Percentiles rank a stretch among this genome's conserved stretches.
Evolutionary conservation across 2,797 vertebrate species (phyloP).

Genomic region (Rhinella marina): DNA sequence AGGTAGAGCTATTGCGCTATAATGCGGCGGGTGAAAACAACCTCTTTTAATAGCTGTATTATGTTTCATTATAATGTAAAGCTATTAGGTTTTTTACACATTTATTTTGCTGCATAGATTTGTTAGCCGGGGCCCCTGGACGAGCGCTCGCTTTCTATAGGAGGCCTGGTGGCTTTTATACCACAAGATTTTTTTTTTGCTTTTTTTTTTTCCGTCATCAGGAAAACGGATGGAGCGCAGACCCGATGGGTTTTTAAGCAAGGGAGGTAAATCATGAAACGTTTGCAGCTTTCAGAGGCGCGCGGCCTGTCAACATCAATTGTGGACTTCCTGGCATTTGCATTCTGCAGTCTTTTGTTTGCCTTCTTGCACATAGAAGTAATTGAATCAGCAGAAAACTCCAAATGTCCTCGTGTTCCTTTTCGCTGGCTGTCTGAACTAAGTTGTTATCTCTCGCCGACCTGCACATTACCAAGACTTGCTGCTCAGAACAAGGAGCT

Average conservation of each 20-base stretch:
- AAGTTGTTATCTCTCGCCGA: slow-evolving; percentile 1
- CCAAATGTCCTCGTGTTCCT: slow-evolving; percentile 48
- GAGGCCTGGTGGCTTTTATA: slow-evolving; percentile 14
- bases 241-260: slow-evolving; percentile 42
- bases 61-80: slow-evolving; percentile 51
- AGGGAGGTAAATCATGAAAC: slow-evolving; percentile 50
- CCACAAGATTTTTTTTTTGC: slow-evolving; percentile 16
- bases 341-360: slow-evolving; percentile 43
- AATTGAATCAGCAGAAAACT: slow-evolving; percentile 55
- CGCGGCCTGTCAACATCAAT: slow-evolving; percentile 51
- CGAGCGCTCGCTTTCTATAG: slow-evolving; percentile 10
- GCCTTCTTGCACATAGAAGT: slow-evolving; percentile 32
- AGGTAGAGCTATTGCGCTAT: slow-evolving; percentile 65
- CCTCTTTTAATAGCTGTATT: slow-evolving; percentile 44
- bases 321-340: slow-evolving; percentile 32
- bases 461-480: slow-evolving; percentile 5
- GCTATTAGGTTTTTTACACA: slow-evolving; percentile 48
- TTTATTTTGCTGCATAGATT: slow-evolving; percentile 56
- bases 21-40: slow-evolving; percentile 55
- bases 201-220: slow-evolving; percentile 6
- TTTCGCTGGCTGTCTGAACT: slow-evolving; percentile 18
- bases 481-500: neutral
- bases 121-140: slow-evolving; percentile 23
- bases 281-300: slow-evolving; percentile 40
- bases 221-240: slow-evolving; percentile 30